phyloP scores from a whole-genome alignment of 2,797 vertebrate genomes.

The Nyctibius grandis region DNA sequence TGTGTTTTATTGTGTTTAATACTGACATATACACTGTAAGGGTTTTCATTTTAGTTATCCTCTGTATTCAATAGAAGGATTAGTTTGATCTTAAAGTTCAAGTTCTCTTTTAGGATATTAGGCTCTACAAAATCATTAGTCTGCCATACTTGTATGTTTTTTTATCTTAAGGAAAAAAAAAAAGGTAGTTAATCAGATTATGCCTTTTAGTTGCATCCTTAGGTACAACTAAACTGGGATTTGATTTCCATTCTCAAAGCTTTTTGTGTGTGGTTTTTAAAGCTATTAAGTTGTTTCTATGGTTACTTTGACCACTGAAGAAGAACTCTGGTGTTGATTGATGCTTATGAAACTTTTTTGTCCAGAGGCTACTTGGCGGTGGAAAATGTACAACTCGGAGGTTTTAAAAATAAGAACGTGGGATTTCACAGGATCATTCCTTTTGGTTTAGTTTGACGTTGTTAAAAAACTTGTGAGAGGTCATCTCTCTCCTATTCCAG shows the following conservation, averaged over 20 bases:
- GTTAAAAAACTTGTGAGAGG: neutral
- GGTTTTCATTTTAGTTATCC: neutral
- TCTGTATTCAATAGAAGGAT: constrained; percentile 15
- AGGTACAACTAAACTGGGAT: constrained; percentile 1
- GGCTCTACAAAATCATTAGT: neutral
- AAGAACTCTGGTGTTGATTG: neutral
- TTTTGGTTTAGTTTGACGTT: neutral
- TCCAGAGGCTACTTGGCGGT: neutral
- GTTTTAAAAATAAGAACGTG: neutral
- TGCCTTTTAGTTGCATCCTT: neutral
- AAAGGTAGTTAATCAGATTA: constrained; percentile 40
- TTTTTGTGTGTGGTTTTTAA: neutral
- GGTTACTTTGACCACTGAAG: constrained; percentile 4
- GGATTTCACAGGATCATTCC: neutral
- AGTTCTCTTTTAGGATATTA: neutral
- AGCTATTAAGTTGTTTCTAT: constrained; percentile 39
- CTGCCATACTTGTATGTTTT: neutral
- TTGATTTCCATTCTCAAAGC: neutral
- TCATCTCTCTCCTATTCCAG: neutral
- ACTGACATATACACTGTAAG: neutral
- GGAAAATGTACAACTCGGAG: neutral
- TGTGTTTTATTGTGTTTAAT: constrained; percentile 5
- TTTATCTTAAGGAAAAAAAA: neutral
- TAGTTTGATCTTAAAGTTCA: constrained; percentile 39
- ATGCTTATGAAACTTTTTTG: neutral